Conservation (phyloP, 2,113 vertebrate species). For the Lethenteron camtschaticum region DNA sequence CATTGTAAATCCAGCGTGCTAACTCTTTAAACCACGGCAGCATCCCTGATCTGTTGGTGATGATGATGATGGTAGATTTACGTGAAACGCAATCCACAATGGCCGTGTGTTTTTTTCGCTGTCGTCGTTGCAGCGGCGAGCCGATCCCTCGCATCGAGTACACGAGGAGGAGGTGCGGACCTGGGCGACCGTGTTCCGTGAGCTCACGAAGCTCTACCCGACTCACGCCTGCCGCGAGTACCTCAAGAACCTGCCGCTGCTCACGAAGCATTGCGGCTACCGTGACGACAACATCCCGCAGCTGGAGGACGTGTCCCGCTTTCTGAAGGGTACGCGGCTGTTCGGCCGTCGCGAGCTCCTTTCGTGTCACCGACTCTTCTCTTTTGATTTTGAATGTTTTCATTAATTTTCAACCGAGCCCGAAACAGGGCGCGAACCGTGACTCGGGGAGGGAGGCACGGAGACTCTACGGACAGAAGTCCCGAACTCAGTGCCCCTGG, state of each 20-base stretch:
- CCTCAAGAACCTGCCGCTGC: slow-evolving; percentile 75
- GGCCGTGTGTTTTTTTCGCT: background rate
- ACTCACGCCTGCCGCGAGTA: slow-evolving; percentile 76
- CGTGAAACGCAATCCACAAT: background rate
- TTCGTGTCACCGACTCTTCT: background rate
- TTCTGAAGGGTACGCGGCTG: slow-evolving; percentile 45
- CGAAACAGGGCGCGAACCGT: too few species aligned
- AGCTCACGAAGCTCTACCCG: slow-evolving; percentile 80
- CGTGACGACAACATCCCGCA: slow-evolving; percentile 89
- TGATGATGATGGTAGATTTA: background rate
- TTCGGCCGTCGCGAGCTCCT: too few species aligned
- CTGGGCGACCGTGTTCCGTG: slow-evolving; percentile 74
- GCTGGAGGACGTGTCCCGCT: slow-evolving; percentile 75
- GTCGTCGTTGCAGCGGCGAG: slow-evolving; percentile 35
- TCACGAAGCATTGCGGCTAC: slow-evolving; percentile 66
- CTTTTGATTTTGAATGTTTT: background rate
- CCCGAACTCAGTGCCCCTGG: too few species aligned
- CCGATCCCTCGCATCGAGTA: slow-evolving; percentile 66
- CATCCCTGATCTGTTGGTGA: too few species aligned
- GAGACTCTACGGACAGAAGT: too few species aligned
- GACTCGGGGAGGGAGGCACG: too few species aligned
- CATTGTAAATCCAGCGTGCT: too few species aligned
- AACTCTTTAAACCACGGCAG: too few species aligned
- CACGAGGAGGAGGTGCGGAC: slow-evolving; percentile 82
- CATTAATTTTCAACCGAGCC: too few species aligned